A percentile compares a stretch with the other conserved stretches of the same genome.
phyloP scores from a whole-genome alignment of 2,797 vertebrate genomes.

The Dallia pectoralis region DNA sequence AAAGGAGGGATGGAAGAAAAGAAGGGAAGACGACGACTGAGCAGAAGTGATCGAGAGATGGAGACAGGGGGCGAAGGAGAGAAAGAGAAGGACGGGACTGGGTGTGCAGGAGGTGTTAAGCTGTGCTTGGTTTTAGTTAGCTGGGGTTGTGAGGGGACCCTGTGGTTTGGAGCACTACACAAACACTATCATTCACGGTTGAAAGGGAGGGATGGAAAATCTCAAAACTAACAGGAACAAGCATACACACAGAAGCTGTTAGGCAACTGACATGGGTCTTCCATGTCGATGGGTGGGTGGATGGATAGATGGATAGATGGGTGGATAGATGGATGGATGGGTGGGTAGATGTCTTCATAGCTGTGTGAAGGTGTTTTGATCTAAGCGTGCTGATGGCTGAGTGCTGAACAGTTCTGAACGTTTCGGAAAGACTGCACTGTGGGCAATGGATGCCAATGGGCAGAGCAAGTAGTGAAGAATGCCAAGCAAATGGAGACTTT shows the following conservation, averaged over 20 bases:
- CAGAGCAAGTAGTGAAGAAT: no score
- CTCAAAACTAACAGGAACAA: not conserved
- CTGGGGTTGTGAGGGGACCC: not conserved
- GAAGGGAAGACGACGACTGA: constrained; percentile 21
- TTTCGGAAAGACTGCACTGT: no score
- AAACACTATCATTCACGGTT: not conserved
- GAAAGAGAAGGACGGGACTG: not conserved
- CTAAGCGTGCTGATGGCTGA: no score
- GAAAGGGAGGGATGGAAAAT: not conserved
- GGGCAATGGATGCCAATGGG: no score
- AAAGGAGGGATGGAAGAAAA: constrained; percentile 18
- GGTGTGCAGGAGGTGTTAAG: not conserved
- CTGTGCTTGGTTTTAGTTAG: not conserved
- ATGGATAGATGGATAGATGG: not conserved
- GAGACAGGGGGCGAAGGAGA: constrained; percentile 16
- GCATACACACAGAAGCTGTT: not conserved
- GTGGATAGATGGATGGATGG: no score
- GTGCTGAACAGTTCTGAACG: no score
- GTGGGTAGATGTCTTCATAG: no score
- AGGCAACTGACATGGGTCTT: not conserved
- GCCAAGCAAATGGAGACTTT: no score
- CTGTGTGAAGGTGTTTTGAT: no score
- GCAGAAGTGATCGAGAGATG: not conserved
- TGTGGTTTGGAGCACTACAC: not conserved
- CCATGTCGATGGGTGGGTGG: not conserved